Base-by-base conservation (phyloP, 53 echinoderm and acorn worm genomes). In the Stichopus horrens region DNA sequence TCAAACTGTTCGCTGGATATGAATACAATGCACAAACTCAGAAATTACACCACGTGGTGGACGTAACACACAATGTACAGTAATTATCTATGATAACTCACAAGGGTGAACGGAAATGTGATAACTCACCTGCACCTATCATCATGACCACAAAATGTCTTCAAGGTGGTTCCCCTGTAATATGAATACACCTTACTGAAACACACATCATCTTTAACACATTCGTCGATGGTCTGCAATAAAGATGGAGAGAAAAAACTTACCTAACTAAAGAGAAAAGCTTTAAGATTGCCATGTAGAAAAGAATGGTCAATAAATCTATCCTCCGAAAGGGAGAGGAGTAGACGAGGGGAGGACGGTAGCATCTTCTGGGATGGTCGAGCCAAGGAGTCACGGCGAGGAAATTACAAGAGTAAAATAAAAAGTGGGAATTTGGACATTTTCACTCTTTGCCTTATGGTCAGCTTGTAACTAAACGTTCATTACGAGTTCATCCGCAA, bases 61-160 rank as follows among this genome's bases (percentile, higher is more conserved):
- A 11, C n/a, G 68, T 11, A n/a, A n/a, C 68, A n/a, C n/a, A n/a
- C n/a, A n/a, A 67, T 11, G 68, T 14, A n/a, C 3, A 14, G 68
- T 4, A 1, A 67, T 67, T 4, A n/a, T 11, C 68, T 67, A 1
- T n/a, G 11, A n/a, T n/a, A 67, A 1, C n/a, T n/a, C 11, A 67
- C 68, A 67, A 67, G 68, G 11, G n/a, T 67, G 11, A 11, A 11
- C 68, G 11, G 68, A n/a, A 0, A 67, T n/a, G 68, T 0, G 68
- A 14, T 22, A 76, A 76, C 85, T 85, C 52, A 85, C 85, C 21
- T 85, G 85, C 85, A 85, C 37, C 65, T 65, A 16, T 23, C 7
- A 52, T 85, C 85, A 7, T 85, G 85, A 67, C 85, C 85, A 23
- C 85, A 85, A 67, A 85, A 85, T 18, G 66, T 85, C 8, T 5